A percentile compares a stretch with the other conserved stretches of the same genome.
Evolutionary conservation across 2,797 vertebrate genomes (phyloP).

Genomic region (Monodelphis domestica): DNA sequence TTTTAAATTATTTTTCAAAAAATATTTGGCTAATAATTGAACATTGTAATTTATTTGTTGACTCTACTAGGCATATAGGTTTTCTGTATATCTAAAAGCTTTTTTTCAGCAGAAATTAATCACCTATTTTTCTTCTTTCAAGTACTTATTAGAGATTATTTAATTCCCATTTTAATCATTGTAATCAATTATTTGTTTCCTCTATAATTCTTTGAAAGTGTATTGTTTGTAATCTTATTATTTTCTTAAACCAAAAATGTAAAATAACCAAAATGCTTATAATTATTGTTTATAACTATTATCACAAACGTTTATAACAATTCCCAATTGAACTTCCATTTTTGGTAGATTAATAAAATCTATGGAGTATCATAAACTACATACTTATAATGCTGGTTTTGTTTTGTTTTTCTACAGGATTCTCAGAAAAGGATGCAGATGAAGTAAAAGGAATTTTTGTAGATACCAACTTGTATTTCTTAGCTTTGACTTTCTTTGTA

Average conservation of each 20-base stretch:
- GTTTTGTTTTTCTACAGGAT: conserved; percentile 85
- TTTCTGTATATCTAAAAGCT: not conserved
- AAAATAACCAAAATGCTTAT: not conserved
- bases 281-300: too few relatives aligned
- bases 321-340: not conserved
- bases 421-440: conserved; percentile 95
- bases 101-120: not conserved
- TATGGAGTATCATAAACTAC: not conserved
- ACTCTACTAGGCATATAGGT: not conserved
- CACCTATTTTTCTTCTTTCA: not conserved
- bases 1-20: not conserved
- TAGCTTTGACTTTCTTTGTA: conserved; percentile 93
- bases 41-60: not conserved
- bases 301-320: not conserved
- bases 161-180: not conserved
- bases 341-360: not conserved
- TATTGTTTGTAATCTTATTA: not conserved
- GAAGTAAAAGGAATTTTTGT: conserved; percentile 96
- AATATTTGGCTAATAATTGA: not conserved
- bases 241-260: not conserved
- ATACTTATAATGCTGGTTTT: not conserved
- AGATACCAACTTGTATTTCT: conserved; percentile 93
- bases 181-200: rapidly evolving
- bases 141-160: not conserved
- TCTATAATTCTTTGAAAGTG: not conserved